Evolutionary conservation across 2,113 vertebrate genomes (phyloP).

Genomic region (Myrmophylax atrothorax): DNA sequence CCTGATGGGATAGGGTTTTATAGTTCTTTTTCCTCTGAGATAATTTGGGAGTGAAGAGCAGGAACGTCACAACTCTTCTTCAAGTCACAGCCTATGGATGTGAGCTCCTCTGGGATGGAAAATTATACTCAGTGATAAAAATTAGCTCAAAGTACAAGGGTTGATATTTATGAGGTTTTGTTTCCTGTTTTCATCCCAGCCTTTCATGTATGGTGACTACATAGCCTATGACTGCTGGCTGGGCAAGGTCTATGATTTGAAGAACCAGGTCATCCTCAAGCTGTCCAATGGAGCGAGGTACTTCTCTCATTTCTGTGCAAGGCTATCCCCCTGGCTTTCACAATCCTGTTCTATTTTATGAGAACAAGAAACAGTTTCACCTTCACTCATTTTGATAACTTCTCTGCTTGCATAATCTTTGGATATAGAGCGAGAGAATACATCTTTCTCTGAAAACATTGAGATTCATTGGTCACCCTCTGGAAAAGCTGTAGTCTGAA

Average conservation of each 20-base stretch:
- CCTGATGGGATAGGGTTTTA: not conserved
- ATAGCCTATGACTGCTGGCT: constrained; percentile 98
- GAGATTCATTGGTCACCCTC: not conserved
- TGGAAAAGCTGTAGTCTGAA: not conserved
- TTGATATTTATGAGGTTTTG: not conserved
- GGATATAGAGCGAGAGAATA: not conserved
- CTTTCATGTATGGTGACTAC: constrained; percentile 98
- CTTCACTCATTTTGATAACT: not conserved
- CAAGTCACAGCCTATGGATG: not conserved
- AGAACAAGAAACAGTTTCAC: not conserved
- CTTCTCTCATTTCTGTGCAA: not conserved
- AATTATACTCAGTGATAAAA: not conserved
- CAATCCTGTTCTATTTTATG: not conserved
- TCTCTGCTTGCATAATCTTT: not conserved
- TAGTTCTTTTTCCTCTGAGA: not conserved
- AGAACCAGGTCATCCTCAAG: constrained; percentile 96
- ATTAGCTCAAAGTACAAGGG: not conserved
- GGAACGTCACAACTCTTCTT: not conserved
- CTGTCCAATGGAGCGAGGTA: constrained; percentile 98
- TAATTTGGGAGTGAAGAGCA: not conserved
- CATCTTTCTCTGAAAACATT: not conserved
- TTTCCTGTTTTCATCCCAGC: constrained; percentile 71
- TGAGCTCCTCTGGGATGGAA: not conserved
- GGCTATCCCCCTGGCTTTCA: not conserved
- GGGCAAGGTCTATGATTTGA: constrained; percentile 96